These are phyloP conservation scores for Lytechinus pictus DNA, from an alignment of 35 echinoderm and acorn worm genomes.

Conservation along the genomic window DNA sequence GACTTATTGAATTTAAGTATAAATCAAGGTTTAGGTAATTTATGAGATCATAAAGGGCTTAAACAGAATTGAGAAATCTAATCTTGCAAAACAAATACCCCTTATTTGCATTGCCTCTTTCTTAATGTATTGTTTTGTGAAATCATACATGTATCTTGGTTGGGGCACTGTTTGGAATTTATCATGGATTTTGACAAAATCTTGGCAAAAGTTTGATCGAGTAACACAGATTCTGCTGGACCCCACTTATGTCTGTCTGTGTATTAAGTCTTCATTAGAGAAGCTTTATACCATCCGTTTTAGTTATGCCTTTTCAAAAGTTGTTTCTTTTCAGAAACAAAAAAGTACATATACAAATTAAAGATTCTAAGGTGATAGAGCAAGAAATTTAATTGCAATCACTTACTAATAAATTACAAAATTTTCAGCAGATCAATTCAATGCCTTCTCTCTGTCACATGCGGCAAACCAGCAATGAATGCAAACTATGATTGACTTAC, in stretches of 20 bases:
- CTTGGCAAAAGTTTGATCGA: background rate
- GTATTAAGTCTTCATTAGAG: too few species aligned
- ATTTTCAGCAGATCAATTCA: too few species aligned
- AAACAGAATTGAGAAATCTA: background rate
- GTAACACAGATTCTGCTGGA: background rate
- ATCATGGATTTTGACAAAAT: background rate
- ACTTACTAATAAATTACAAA: too few species aligned
- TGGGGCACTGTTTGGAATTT: background rate
- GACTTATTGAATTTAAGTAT: background rate
- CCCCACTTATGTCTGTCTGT: background rate
- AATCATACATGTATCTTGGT: background rate
- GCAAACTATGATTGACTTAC: too few species aligned
- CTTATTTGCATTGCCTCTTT: background rate
- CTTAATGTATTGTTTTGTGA: conserved; percentile 3
- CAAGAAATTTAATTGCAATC: too few species aligned
- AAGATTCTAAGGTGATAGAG: too few species aligned
- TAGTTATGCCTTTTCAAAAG: too few species aligned
- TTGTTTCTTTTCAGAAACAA: too few species aligned
- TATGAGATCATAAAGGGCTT: background rate
- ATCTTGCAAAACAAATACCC: background rate
- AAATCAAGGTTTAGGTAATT: background rate
- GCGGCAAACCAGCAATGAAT: too few species aligned
- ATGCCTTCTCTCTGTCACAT: too few species aligned
- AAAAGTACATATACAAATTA: too few species aligned
- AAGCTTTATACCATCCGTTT: too few species aligned